A percentile compares a stretch with the other conserved stretches of the same genome.
These are phyloP conservation scores for Salarias fasciatus DNA, from an alignment of 2,797 vertebrate genomes.

Conservation along the genomic window DNA sequence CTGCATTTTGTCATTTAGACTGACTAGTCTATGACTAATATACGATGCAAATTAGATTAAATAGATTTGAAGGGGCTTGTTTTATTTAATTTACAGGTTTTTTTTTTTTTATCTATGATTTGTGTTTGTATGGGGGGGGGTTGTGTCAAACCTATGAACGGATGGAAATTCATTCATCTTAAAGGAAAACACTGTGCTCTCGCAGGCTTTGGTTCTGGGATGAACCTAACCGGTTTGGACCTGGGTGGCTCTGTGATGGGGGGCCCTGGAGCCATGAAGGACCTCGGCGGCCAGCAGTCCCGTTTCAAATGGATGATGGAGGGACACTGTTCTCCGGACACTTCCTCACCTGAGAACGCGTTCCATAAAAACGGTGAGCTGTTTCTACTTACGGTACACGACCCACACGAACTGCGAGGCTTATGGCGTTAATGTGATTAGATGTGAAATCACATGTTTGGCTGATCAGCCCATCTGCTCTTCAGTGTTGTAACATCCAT, in stretches of 20 bases:
- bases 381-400: background rate
- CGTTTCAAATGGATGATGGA: constrained; percentile 99
- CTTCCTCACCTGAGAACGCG: constrained; percentile 89
- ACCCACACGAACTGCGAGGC: too few relatives aligned
- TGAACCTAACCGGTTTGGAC: constrained; percentile 87
- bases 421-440: constrained; percentile 11
- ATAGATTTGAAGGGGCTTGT: too few relatives aligned
- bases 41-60: too few relatives aligned
- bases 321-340: constrained; percentile 91
- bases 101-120: too few relatives aligned
- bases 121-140: too few relatives aligned
- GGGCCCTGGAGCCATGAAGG: constrained; percentile 86
- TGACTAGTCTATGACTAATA: too few relatives aligned
- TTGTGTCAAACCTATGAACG: too few relatives aligned
- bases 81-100: too few relatives aligned
- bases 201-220: constrained; percentile 90
- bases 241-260: constrained; percentile 88
- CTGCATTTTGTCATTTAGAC: too few relatives aligned
- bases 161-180: too few relatives aligned
- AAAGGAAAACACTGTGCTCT: too few relatives aligned
- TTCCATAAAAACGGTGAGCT: constrained; percentile 95
- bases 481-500: constrained; percentile 21
- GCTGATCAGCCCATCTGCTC: constrained; percentile 34
- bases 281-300: constrained; percentile 90
- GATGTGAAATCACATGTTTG: constrained; percentile 15